Evolutionary conservation across 30 jellyfish, hydroid and myxozoan species (phyloP).

Genomic region (Mastigias papua): DNA sequence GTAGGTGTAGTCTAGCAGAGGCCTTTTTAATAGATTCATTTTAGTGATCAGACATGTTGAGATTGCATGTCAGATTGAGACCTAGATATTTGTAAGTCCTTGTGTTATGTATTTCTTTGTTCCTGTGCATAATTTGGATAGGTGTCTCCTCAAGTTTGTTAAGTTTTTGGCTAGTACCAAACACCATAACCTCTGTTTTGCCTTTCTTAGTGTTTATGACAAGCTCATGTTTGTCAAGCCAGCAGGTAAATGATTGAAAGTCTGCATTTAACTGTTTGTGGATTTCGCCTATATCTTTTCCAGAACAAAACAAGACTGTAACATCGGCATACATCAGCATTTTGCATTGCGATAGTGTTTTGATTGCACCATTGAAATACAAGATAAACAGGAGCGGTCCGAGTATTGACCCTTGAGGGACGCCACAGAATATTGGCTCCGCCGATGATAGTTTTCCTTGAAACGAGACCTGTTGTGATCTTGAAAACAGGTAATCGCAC

Average conservation of each 20-base stretch:
- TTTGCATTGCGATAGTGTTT: slow-evolving; percentile 10
- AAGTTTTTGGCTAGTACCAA: no score
- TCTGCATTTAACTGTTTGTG: no score
- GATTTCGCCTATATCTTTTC: background rate
- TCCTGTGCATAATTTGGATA: no score
- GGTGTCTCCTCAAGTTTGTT: no score
- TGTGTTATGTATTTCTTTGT: background rate
- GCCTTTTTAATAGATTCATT: no score
- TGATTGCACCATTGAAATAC: slow-evolving; percentile 18
- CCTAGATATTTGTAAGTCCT: background rate
- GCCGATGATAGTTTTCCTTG: slow-evolving; percentile 48
- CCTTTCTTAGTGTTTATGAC: no score
- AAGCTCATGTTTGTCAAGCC: no score
- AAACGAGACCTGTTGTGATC: slow-evolving; percentile 17
- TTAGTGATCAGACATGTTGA: no score
- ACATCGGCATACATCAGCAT: slow-evolving; percentile 66
- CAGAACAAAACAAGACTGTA: background rate
- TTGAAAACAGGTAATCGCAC: slow-evolving; percentile 44
- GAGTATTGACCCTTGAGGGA: slow-evolving; percentile 68
- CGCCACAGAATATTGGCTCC: slow-evolving; percentile 50
- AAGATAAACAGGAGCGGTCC: slow-evolving; percentile 45
- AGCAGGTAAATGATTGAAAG: no score
- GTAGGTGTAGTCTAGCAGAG: no score
- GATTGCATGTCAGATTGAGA: no score
- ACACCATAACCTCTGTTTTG: no score